Conservation (phyloP, 2,113 vertebrate genomes). For the Zosterops japonicus region DNA sequence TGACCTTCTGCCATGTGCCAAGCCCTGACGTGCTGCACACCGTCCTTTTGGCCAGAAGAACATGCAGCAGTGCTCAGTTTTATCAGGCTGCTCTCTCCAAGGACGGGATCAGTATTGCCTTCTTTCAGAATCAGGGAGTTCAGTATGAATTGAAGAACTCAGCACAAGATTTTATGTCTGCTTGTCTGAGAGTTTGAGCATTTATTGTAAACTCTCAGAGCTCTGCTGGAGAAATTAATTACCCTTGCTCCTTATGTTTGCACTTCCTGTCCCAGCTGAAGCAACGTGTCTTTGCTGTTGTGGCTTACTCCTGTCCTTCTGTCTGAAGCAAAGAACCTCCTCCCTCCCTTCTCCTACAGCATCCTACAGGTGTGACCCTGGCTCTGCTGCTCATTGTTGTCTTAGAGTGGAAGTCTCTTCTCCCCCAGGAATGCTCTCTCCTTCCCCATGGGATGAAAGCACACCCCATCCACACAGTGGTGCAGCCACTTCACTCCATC, state of each 20-base stretch:
- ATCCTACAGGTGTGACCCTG: not conserved
- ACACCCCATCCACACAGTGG: not conserved
- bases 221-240: not conserved
- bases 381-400: accelerated
- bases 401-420: not conserved
- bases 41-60: not conserved
- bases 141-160: not conserved
- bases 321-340: not conserved
- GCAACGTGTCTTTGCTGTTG: not conserved
- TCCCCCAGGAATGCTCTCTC: not conserved
- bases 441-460: not conserved
- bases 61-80: not conserved
- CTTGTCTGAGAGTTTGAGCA: not conserved
- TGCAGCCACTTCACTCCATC: not conserved
- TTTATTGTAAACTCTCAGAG: not conserved
- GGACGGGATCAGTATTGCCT: not conserved
- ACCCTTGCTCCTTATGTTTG: not conserved
- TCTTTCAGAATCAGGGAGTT: not conserved
- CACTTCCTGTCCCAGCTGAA: not conserved
- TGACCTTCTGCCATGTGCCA: not conserved
- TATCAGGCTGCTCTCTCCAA: not conserved
- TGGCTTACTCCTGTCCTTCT: not conserved
- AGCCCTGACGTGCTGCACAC: not conserved
- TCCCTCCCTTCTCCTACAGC: not conserved
- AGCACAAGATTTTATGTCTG: not conserved